Percentiles rank a stretch among this genome's conserved stretches.
Evolutionary conservation across 2,113 vertebrate genomes (phyloP).

Genomic region (Syngnathus scovelli): DNA sequence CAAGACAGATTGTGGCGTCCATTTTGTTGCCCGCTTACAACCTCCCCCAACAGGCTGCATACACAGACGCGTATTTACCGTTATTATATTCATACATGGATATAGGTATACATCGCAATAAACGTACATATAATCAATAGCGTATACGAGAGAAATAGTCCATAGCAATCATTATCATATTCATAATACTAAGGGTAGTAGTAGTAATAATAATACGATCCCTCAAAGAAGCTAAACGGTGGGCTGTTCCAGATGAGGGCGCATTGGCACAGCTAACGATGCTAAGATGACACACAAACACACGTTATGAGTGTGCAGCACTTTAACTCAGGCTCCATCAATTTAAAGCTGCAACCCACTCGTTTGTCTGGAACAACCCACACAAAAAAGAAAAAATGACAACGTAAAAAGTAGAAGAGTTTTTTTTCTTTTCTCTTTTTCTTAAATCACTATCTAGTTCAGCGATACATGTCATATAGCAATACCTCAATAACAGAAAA

Average conservation of each 20-base stretch:
- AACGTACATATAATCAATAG: conserved; percentile 79
- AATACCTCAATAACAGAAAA: conserved; percentile 72
- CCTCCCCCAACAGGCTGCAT: conserved; percentile 52
- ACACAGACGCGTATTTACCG: conserved; percentile 67
- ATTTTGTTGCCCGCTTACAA: conserved; percentile 26
- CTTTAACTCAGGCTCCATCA: not conserved
- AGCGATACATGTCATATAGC: conserved; percentile 76
- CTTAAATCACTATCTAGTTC: conserved; percentile 68
- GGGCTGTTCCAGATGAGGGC: conserved; percentile 65
- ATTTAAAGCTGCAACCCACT: not conserved
- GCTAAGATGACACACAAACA: not conserved
- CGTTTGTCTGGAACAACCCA: conserved; percentile 63
- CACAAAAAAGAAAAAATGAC: conserved; percentile 55
- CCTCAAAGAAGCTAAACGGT: conserved; percentile 65
- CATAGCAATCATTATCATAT: conserved; percentile 69
- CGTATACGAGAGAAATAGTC: conserved; percentile 74
- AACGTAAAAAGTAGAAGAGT: conserved; percentile 49
- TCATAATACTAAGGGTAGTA: conserved; percentile 57
- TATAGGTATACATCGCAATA: conserved; percentile 78
- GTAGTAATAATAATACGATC: conserved; percentile 69
- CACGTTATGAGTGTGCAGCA: not conserved
- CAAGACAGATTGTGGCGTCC: conserved; percentile 13
- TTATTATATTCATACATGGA: conserved; percentile 74
- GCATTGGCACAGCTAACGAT: not conserved
- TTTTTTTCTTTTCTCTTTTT: not conserved